Evolutionary conservation across 2,888 invertebrate species (phyloP), one percentile per base, ranked within the genome.

Genomic region (Cephus nigrinus): DNA sequence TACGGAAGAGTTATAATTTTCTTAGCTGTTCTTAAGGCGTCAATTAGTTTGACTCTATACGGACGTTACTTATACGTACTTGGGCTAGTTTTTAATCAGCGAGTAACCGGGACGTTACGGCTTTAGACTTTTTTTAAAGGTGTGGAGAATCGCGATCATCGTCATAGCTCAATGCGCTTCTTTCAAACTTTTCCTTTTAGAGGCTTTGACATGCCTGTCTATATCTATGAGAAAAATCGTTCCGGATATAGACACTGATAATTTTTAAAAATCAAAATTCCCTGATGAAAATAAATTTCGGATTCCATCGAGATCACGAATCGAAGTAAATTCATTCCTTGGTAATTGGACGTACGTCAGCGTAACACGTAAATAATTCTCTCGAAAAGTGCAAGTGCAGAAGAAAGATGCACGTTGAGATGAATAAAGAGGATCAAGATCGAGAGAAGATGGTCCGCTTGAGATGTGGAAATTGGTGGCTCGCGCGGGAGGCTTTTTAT

Each of bases 21-120:
- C 84, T 74, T 75, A 78, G 79, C 80, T 85, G 83, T 85, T 84
- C 82, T 82, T 78, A 82, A 84, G 84, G 85, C 85, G 83, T 85
- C 88, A 88, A 87, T 87, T 88, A 88, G 86, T 85, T 84, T 84
- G 81, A 82, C 84, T 83, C 69, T 82, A 79, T 69, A 76, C 23
- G 73, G 23, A 32, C 33, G 34, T 12, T 32, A 30, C 73, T 23
- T 34, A 73, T 33, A 35, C 9, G 73, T 78, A 73, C 78, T 84
- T 82, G 82, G 81, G 82, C 84, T 84, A 85, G 83, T 86, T 86
- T 84, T 86, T 82, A 76, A 74, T 71, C 69, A 73, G 68, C n/a
- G 69, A 30, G 1, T 11, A 12, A 32, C 11, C 30, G 69, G 12
- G 15, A 40, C 15, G 4, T 15, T 15, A 15, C 15, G 40, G 5